Evolutionary conservation across 2,113 vertebrate species (phyloP).

Genomic region (Hydropotes inermis): DNA sequence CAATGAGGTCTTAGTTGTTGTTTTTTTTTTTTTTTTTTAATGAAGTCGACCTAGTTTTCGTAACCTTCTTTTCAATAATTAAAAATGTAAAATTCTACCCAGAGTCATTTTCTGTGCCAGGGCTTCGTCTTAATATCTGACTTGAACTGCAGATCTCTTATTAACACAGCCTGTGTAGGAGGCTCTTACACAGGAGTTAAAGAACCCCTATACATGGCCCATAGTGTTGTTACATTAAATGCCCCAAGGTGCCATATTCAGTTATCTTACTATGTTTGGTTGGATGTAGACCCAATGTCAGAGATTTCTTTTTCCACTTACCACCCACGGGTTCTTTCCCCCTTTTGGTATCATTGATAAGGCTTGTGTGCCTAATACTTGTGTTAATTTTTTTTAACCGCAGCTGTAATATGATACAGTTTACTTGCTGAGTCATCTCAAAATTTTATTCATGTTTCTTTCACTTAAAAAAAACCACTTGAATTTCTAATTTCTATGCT

Average conservation of each 20-base stretch:
- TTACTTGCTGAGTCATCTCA: neutral
- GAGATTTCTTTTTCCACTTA: conserved; percentile 26
- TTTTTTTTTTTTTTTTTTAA: neutral
- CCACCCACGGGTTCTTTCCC: neutral
- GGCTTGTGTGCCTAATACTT: neutral
- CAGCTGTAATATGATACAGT: neutral
- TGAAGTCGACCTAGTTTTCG: conserved; percentile 65
- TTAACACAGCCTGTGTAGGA: neutral
- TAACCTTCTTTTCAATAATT: conserved; percentile 75
- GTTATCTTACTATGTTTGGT: neutral
- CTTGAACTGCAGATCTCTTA: neutral
- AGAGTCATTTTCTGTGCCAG: conserved; percentile 43
- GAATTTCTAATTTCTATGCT: conserved; percentile 12
- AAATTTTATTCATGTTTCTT: conserved; percentile 11
- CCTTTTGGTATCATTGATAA: neutral
- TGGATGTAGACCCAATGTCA: neutral
- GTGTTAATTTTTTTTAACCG: neutral
- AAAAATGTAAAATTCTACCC: conserved; percentile 62
- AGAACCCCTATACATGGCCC: neutral
- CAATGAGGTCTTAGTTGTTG: conserved; percentile 59
- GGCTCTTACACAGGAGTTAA: neutral
- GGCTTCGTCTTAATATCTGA: conserved; percentile 17
- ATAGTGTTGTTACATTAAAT: neutral
- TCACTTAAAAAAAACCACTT: neutral
- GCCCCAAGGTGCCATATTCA: neutral